Percentiles rank a stretch among this genome's conserved stretches.
Evolutionary conservation across 92 coral and sea anemone species (phyloP).

Genomic region (Palythoa grandiflora): DNA sequence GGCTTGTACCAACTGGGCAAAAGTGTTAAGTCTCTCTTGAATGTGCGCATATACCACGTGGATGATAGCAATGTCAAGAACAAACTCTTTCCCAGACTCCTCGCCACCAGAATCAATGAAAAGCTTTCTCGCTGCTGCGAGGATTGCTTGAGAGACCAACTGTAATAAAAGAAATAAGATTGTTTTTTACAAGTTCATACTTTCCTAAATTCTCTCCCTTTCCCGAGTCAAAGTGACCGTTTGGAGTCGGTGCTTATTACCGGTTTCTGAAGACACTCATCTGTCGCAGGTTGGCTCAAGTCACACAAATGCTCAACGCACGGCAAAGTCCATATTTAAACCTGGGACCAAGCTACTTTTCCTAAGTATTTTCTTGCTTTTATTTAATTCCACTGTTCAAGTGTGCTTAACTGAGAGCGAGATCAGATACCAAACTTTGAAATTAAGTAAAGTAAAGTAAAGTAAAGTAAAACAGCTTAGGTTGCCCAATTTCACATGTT

Average conservation of each 20-base stretch:
- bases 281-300: no score
- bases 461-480: no score
- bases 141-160: not conserved
- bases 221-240: not conserved
- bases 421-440: no score
- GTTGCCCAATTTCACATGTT: no score
- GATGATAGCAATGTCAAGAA: constrained; percentile 53
- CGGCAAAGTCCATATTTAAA: no score
- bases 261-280: no score
- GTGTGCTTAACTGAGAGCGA: no score
- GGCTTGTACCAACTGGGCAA: constrained; percentile 68
- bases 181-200: not conserved
- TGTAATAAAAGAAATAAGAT: not conserved
- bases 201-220: not conserved
- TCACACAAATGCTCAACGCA: no score
- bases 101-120: not conserved
- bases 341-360: no score
- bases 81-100: not conserved
- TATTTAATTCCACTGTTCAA: no score
- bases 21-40: constrained; percentile 66
- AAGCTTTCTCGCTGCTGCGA: not conserved
- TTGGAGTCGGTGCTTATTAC: not conserved
- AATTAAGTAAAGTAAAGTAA: no score
- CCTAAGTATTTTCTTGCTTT: no score
- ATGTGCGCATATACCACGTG: constrained; percentile 69